A percentile compares a stretch with the other conserved stretches of the same genome.
Conservation (phyloP, 2,113 vertebrate species). For the Gulo gulo region DNA sequence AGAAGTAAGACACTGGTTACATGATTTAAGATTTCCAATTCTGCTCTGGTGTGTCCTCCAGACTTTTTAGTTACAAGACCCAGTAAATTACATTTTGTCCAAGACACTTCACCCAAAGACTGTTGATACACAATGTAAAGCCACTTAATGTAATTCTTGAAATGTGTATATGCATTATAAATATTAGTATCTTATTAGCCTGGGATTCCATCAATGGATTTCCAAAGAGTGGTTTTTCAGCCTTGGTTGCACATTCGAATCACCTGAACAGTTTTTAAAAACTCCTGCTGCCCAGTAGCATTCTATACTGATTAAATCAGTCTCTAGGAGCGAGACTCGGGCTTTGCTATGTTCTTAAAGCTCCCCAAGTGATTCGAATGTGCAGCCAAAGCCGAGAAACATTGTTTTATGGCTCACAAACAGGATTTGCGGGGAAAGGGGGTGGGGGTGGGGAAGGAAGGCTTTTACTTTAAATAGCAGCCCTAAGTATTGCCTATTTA, state of each 20-base stretch:
- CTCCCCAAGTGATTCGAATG: background rate
- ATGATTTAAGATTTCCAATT: background rate
- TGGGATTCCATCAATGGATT: background rate
- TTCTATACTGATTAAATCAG: background rate
- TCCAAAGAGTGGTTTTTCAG: background rate
- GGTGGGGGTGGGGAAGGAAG: background rate
- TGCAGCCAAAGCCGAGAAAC: background rate
- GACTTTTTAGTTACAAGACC: background rate
- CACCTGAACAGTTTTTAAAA: background rate
- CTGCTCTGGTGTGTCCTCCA: background rate
- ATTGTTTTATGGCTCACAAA: constrained; percentile 24
- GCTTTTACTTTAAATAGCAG: constrained; percentile 59
- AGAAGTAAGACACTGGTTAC: background rate
- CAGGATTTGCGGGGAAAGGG: background rate
- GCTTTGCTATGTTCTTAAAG: background rate
- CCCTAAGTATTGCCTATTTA: constrained; percentile 58
- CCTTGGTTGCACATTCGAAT: background rate
- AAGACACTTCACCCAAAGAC: background rate
- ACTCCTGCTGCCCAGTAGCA: background rate
- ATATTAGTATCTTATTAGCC: background rate
- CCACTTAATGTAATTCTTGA: background rate
- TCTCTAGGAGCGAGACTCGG: background rate
- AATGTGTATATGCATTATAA: background rate
- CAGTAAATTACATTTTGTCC: background rate
- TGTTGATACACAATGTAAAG: background rate